Evolutionary conservation across 2,888 invertebrate species (phyloP), one percentile per base, ranked within the genome.

Genomic region (Tethea ocularis): DNA sequence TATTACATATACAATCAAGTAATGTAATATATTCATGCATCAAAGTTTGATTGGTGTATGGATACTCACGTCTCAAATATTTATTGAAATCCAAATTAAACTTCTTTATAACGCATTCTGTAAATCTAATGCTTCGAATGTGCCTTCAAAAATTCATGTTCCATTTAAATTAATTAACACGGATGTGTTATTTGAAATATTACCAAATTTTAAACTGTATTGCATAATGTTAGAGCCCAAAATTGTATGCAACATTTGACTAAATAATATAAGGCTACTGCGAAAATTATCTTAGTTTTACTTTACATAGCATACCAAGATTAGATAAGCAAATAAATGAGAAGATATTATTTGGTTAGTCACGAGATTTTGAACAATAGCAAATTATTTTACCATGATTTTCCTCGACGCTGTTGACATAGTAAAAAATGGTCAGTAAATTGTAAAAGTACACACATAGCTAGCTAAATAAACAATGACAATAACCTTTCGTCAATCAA

Each of bases 401-500:
- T 33, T 41, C 55, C 33, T 51, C 23, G 33, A 51, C 22, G n/a
- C n/a, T 10, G 26, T 62, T 67, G 63, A 70, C 33, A 65, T 68
- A 69, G 53, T 65, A 57, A 69, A 69, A 67, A 64, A 61, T 55
- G 33, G 13, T 7, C 13, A 59, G 51, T 20, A 63, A 78, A 75
- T 72, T 60, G 57, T 59, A 59, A 57, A 52, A 60, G 61, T 60
- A 71, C 62, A 79, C 68, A 74, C 58, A 8, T 60, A 61, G 61
- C 57, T 61, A 51, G 61, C 57, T 61, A 46, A 63, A 61, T 64
- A 69, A 68, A 75, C 69, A 69, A 66, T 59, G 75, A 67, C 77
- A 71, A 75, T 85, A 85, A 86, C 87, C 74, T 79, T 77, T 79
- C 61, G 38, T 62, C 77, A 80, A 80, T 87, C 83, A 83, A 68